Percentiles rank a stretch among this genome's conserved stretches.
Conservation (phyloP, 2,113 vertebrate species). For the human (Homo sapiens) region GRCh38 chr6:43555501-43556000, state of each 20-base stretch:
- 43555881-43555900: slow-evolving; percentile 93
- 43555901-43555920: slow-evolving; percentile 93
- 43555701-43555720: neutral
- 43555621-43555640: neutral
- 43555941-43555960: slow-evolving; percentile 93
- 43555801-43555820: slow-evolving; percentile 21
- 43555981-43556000: neutral
- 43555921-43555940: slow-evolving; percentile 91
- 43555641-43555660: neutral
- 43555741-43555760: neutral
- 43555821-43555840: slow-evolving; percentile 86
- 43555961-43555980: slow-evolving; percentile 86
- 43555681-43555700: neutral
- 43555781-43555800: neutral
- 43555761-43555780: neutral
- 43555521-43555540: neutral
- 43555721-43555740: neutral
- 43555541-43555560: neutral
- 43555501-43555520: neutral
- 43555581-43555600: neutral
- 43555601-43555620: neutral
- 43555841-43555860: slow-evolving; percentile 87
- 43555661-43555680: neutral
- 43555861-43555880: slow-evolving; percentile 90
- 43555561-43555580: neutral